These are phyloP conservation scores for Sisyra nigra DNA, from an alignment of 2,888 invertebrate species.

Conservation along the genomic window DNA sequence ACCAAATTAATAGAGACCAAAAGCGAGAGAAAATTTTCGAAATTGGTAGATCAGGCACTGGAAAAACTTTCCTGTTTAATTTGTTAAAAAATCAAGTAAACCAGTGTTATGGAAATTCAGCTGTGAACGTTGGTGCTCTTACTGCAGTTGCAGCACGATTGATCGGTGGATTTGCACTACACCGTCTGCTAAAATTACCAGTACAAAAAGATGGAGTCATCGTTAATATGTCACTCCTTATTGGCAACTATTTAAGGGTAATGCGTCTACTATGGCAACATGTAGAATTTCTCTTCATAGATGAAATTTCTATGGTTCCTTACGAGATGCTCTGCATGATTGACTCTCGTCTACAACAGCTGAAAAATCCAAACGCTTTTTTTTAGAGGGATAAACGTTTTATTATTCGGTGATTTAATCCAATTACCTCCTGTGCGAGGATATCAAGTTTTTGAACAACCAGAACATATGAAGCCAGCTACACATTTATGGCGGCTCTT, in stretches of 20 bases:
- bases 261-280: constrained; percentile 17
- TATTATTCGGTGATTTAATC: constrained; percentile 10
- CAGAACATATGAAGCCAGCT: constrained; percentile 7
- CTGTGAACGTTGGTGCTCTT: constrained; percentile 15
- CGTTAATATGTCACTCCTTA: constrained; percentile 13
- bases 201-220: constrained; percentile 17
- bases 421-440: constrained; percentile 9
- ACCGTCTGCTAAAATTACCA: constrained; percentile 13
- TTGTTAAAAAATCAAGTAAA: constrained; percentile 14
- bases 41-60: constrained; percentile 9
- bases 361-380: constrained; percentile 9
- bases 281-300: constrained; percentile 16
- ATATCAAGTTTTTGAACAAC: constrained; percentile 6
- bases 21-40: constrained; percentile 10
- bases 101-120: constrained; percentile 14
- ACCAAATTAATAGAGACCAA: constrained; percentile 9
- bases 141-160: constrained; percentile 19
- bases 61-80: constrained; percentile 5
- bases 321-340: constrained; percentile 17
- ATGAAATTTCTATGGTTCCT: constrained; percentile 16
- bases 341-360: constrained; percentile 14
- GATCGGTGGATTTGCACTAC: constrained; percentile 8
- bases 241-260: constrained; percentile 11
- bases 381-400: constrained; percentile 9
- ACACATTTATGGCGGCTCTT: constrained; percentile 12